A percentile compares a stretch with the other conserved stretches of the same genome.
Conservation (phyloP, 2,797 vertebrate species). For the Crypturellus tataupa region DNA sequence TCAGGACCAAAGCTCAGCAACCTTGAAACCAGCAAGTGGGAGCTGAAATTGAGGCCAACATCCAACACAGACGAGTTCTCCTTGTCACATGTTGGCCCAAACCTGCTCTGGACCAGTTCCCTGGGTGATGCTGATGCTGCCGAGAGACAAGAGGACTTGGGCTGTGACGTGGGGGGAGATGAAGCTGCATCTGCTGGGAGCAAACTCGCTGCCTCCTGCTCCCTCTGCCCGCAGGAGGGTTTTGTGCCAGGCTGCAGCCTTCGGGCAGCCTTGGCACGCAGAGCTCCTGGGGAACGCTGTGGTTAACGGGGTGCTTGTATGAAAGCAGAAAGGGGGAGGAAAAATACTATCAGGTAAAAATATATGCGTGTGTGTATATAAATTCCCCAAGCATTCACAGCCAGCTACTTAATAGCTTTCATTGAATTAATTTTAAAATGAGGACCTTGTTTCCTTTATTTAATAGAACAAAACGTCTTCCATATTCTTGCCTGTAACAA, state of each 20-base stretch:
- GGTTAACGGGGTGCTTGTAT: constrained; percentile 74
- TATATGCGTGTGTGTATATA: constrained; percentile 33
- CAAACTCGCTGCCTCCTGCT: not conserved
- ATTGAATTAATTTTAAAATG: constrained; percentile 83
- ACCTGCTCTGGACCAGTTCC: not conserved
- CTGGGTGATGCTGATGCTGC: constrained; percentile 4
- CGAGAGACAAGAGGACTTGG: not conserved
- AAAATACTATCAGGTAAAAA: constrained; percentile 74
- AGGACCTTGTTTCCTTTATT: constrained; percentile 82
- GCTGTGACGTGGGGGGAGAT: not conserved
- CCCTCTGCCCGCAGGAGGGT: not conserved
- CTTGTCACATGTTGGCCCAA: not conserved
- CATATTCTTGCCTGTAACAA: constrained; percentile 77
- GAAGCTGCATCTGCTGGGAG: not conserved
- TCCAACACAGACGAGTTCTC: not conserved
- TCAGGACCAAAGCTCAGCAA: not conserved
- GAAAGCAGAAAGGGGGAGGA: constrained; percentile 20
- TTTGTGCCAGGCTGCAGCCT: accelerated
- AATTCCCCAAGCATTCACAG: constrained; percentile 74
- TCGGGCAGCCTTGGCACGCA: not conserved
- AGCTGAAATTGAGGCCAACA: not conserved
- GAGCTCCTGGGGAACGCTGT: constrained; percentile 46
- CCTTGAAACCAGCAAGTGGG: not conserved
- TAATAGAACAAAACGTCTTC: constrained; percentile 81
- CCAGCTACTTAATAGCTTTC: constrained; percentile 81